Evolutionary conservation across 2,888 invertebrate species (phyloP), one percentile per base, ranked within the genome.

Genomic region (Callimorpha dominula): DNA sequence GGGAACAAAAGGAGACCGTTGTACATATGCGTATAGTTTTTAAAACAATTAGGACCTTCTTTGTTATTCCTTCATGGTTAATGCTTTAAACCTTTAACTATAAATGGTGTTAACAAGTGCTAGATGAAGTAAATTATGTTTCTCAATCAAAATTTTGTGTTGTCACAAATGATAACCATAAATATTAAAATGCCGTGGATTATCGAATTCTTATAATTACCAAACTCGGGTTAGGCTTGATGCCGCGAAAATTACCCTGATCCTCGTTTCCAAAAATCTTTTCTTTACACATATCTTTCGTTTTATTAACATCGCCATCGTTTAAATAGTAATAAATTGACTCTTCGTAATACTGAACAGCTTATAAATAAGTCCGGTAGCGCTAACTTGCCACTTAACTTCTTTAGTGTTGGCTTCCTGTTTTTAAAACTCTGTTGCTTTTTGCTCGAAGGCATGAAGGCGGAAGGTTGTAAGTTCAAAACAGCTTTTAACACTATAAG

Each of bases 341-440:
- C 87, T 88, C 87, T 89, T 89, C 87, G 85, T 87, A 86, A 86
- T 85, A 87, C 86, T 89, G 84, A 91, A 91, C 90, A 87, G 90
- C 89, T 90, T 89, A 91, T 93, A 93, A 93, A 93, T 90, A 93
- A 92, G 91, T 90, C 89, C 88, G 87, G 89, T 89, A 89, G 89
- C 87, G 87, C 91, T 87, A 95, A 95, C 95, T 95, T 94, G 90
- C 88, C 91, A 94, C 94, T 95, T 93, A 95, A 94, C 93, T 93
- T 92, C 89, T 89, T 88, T 88, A 92, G 92, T 93, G 94, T 93
- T 94, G 90, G 92, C 93, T 95, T 94, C 92, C 92, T 92, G 93
- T 94, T 95, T 93, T 93, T 88, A 92, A 92, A 93, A 92, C 88
- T 92, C 86, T 85, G 88, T 86, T 87, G 89, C 88, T 91, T 94